phyloP scores from a whole-genome alignment of 1,140 invertebrate genomes.

The Akabosia matsudoensis region DNA sequence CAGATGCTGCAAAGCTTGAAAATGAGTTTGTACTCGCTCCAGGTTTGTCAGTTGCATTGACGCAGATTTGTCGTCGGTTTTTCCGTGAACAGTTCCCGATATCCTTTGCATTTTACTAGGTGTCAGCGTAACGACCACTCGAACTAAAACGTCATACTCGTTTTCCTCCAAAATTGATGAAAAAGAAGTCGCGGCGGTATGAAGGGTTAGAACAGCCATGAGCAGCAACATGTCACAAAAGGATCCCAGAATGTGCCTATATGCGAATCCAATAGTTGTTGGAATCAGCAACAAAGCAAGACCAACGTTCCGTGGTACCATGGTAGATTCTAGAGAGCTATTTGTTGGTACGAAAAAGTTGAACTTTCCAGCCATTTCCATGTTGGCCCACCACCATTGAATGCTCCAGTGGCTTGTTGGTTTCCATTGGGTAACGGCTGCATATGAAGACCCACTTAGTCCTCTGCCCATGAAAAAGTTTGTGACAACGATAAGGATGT shows the following conservation, averaged over 20 bases:
- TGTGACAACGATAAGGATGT: background rate
- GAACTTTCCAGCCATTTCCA: background rate
- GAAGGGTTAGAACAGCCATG: background rate
- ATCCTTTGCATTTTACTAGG: background rate
- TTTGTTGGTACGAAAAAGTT: background rate
- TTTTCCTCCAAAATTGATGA: background rate
- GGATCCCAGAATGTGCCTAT: background rate
- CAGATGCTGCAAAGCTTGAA: background rate
- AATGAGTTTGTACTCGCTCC: background rate
- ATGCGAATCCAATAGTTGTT: background rate
- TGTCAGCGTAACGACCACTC: background rate
- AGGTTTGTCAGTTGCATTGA: background rate
- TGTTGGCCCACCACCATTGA: background rate
- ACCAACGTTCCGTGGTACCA: background rate
- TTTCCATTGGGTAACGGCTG: background rate
- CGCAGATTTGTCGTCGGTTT: background rate
- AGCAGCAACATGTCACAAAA: background rate
- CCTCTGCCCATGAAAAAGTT: background rate
- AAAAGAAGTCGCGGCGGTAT: background rate
- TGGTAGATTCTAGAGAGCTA: background rate
- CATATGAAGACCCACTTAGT: background rate
- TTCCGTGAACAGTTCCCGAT: background rate
- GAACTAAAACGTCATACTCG: background rate
- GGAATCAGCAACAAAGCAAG: background rate
- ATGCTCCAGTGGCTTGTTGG: background rate